Conservation (phyloP, 2,888 invertebrate species). For the Zygaena filipendulae region DNA sequence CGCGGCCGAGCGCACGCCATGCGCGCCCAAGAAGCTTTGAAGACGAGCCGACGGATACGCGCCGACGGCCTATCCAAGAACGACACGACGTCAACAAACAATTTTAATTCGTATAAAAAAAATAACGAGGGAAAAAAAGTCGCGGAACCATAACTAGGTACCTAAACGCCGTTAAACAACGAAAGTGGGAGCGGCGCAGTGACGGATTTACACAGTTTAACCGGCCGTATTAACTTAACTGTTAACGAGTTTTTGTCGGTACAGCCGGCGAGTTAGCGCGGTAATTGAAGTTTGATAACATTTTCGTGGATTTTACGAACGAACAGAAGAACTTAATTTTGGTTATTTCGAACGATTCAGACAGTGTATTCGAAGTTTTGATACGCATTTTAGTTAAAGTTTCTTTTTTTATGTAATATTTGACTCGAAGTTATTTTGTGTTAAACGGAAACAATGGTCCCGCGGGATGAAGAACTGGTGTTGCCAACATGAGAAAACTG, state of each 20-base stretch:
- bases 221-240: slow-evolving; percentile 13
- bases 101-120: slow-evolving; percentile 23
- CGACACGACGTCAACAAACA: slow-evolving; percentile 40
- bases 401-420: too few relatives aligned
- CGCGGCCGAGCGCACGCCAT: slow-evolving; percentile 49
- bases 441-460: slow-evolving; percentile 41
- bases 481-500: slow-evolving; percentile 57
- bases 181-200: slow-evolving; percentile 18
- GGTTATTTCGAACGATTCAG: too few relatives aligned
- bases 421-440: background rate
- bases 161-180: too few relatives aligned
- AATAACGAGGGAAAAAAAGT: slow-evolving; percentile 28
- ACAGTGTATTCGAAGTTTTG: too few relatives aligned
- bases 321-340: too few relatives aligned
- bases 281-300: slow-evolving; percentile 18
- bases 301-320: slow-evolving; percentile 1
- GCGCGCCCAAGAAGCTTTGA: slow-evolving; percentile 36
- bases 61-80: slow-evolving; percentile 31
- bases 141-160: slow-evolving; percentile 23
- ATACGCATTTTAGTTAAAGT: too few relatives aligned
- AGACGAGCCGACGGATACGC: slow-evolving; percentile 47
- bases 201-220: slow-evolving; percentile 15
- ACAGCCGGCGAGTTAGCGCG: slow-evolving; percentile 13
- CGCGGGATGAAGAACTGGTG: slow-evolving; percentile 46
- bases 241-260: slow-evolving; percentile 15